phyloP scores from a whole-genome alignment of 1,140 invertebrate species.

The Drosophila sucinea region DNA sequence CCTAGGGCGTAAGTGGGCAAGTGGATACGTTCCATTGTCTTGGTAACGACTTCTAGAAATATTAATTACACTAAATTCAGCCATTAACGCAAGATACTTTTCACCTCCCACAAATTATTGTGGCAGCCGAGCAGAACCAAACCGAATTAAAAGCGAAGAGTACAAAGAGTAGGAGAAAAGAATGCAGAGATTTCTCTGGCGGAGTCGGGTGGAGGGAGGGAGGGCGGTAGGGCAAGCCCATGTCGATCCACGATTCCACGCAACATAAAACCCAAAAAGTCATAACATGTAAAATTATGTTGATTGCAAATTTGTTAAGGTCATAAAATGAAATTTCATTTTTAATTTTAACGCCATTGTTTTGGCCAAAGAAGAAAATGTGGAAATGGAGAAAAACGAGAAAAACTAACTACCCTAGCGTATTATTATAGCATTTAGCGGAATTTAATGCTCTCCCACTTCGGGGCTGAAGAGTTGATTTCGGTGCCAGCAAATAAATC shows the following conservation, averaged over 20 bases:
- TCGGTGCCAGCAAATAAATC: constrained; percentile 70
- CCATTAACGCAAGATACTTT: constrained; percentile 77
- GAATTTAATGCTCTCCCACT: constrained; percentile 72
- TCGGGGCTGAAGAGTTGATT: constrained; percentile 43
- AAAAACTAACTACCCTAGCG: constrained; percentile 39
- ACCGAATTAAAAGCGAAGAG: constrained; percentile 11
- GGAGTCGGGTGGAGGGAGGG: no score
- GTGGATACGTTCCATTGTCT: not conserved
- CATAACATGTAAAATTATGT: constrained; percentile 75
- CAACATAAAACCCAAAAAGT: constrained; percentile 58
- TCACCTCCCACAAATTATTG: constrained; percentile 74
- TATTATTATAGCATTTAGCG: constrained; percentile 80
- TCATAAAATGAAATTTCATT: constrained; percentile 78
- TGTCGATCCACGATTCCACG: constrained; percentile 38
- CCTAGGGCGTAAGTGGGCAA: not conserved
- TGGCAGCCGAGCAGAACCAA: constrained; percentile 63
- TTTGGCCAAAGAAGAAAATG: constrained; percentile 20
- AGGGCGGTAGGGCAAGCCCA: constrained; percentile 17
- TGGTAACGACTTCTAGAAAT: constrained; percentile 30
- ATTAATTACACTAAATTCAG: constrained; percentile 77
- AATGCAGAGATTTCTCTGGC: not conserved
- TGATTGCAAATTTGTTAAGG: constrained; percentile 82
- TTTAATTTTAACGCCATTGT: constrained; percentile 82
- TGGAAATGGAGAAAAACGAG: constrained; percentile 24
- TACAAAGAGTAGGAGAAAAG: constrained; percentile 11